phyloP scores from a whole-genome alignment of 1,140 invertebrate species.

The Tetraneura akinire region DNA sequence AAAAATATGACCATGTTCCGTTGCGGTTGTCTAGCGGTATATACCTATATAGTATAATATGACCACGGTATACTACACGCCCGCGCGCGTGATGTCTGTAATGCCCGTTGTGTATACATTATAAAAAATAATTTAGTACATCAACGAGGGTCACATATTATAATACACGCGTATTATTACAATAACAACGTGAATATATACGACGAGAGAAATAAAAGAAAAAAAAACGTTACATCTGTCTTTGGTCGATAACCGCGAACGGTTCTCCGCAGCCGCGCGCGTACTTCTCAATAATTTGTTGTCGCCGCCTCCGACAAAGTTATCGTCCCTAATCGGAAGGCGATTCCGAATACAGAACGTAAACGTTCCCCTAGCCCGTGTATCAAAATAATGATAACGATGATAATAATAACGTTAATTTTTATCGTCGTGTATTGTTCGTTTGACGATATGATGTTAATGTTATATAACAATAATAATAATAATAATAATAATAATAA shows the following conservation, averaged over 20 bases:
- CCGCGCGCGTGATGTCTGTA: too few species aligned
- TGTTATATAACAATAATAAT: too few species aligned
- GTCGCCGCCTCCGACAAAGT: slow-evolving; percentile 36
- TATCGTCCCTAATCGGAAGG: slow-evolving; percentile 34
- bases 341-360: background rate
- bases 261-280: too few species aligned
- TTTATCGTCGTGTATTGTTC: too few species aligned
- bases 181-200: background rate
- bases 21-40: too few species aligned
- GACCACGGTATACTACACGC: too few species aligned
- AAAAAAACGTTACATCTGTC: background rate
- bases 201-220: too few species aligned
- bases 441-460: background rate
- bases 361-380: background rate
- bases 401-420: slow-evolving; percentile 5
- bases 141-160: too few species aligned
- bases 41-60: too few species aligned
- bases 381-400: background rate
- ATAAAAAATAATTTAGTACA: too few species aligned
- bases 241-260: background rate
- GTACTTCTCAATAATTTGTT: slow-evolving; percentile 34
- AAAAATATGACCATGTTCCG: background rate
- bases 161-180: background rate
- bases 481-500: too few species aligned
- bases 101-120: too few species aligned